A percentile compares a stretch with the other conserved stretches of the same genome.
Conservation (phyloP, 2,113 vertebrate genomes). For the Zosterops hypoxanthus region DNA sequence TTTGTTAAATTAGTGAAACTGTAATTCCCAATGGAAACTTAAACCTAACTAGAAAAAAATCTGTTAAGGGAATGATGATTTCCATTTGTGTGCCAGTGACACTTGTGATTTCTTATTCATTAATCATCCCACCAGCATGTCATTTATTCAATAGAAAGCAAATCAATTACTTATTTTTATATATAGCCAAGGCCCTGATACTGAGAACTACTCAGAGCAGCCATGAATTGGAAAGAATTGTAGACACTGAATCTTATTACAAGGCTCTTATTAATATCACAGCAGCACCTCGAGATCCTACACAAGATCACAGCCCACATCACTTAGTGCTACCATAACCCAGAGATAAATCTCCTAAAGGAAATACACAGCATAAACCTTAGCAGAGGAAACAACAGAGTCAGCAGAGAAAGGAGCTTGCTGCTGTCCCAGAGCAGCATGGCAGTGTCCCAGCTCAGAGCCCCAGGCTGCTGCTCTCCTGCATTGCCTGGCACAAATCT, state of each 20-base stretch:
- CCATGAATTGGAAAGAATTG: neutral
- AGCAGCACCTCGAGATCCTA: neutral
- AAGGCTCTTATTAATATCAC: neutral
- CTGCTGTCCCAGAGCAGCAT: fast-evolving
- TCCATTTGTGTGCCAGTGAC: neutral
- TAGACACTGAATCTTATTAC: neutral
- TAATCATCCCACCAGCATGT: neutral
- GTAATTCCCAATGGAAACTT: conserved; percentile 47
- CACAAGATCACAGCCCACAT: neutral
- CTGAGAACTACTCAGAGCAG: neutral
- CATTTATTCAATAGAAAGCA: conserved; percentile 42
- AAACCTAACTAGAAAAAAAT: conserved; percentile 47
- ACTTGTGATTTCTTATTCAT: conserved; percentile 24
- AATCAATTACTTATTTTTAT: conserved; percentile 40
- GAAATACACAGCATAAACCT: neutral
- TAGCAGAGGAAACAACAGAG: neutral
- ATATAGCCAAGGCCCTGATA: neutral
- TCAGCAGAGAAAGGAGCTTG: neutral
- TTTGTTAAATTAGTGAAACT: conserved; percentile 64
- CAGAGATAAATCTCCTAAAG: neutral
- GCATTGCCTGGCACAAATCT: neutral
- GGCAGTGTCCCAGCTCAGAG: fast-evolving
- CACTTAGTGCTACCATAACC: neutral
- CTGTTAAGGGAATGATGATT: conserved; percentile 25
- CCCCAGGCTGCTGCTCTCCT: neutral